Percentiles rank a stretch among this genome's conserved stretches.
Evolutionary conservation across 2,113 vertebrate genomes (phyloP).

Genomic region (Onychostoma macrolepis): DNA sequence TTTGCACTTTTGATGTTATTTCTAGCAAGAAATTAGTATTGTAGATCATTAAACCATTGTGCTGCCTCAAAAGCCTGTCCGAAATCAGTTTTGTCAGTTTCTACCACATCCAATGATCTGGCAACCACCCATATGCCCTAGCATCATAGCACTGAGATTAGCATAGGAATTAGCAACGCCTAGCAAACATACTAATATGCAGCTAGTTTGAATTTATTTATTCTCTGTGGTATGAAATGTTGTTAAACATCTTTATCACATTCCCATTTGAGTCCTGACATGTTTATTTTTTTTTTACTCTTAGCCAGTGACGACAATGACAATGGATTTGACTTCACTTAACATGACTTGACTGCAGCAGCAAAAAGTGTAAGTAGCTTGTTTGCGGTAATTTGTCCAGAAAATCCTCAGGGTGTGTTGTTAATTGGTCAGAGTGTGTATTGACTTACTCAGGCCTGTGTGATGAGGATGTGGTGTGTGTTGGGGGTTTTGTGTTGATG

Average conservation of each 20-base stretch:
- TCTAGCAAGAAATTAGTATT: too few relatives aligned
- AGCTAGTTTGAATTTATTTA: background rate
- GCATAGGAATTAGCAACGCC: background rate
- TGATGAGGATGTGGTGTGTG: conserved; percentile 1
- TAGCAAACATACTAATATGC: conserved; percentile 1
- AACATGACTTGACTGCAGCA: background rate
- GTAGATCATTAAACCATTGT: too few relatives aligned
- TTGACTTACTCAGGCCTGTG: background rate
- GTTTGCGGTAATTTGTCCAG: background rate
- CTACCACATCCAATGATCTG: too few relatives aligned
- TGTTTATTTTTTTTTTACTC: background rate
- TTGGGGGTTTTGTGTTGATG: background rate
- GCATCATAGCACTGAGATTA: background rate
- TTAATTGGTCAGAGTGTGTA: conserved; percentile 5
- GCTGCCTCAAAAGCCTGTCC: too few relatives aligned
- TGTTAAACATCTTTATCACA: background rate
- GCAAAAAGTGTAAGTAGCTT: background rate
- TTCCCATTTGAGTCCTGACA: background rate
- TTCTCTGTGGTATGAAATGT: background rate
- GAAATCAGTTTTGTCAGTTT: too few relatives aligned
- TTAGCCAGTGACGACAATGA: background rate
- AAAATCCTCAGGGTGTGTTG: background rate
- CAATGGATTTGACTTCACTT: background rate
- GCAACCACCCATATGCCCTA: background rate
- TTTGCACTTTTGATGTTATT: too few relatives aligned